phyloP scores from a whole-genome alignment of 2,113 vertebrate species.

The Microtus ochrogaster region DNA sequence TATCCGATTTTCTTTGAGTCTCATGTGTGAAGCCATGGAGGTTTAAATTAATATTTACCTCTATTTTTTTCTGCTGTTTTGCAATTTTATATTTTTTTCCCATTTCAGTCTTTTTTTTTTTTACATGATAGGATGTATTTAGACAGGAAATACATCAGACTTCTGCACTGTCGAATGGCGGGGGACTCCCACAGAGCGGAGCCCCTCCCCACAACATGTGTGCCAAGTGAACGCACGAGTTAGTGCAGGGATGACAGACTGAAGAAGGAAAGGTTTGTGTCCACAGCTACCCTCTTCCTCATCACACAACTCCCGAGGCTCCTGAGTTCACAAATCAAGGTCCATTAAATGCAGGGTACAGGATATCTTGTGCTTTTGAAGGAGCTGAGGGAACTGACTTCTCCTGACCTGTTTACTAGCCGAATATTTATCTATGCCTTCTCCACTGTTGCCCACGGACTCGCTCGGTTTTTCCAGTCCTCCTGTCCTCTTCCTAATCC shows the following conservation, averaged over 20 bases:
- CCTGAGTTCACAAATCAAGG: not conserved
- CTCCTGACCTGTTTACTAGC: not conserved
- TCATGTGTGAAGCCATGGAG: not conserved
- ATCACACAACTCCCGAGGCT: not conserved
- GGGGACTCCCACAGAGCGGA: not conserved
- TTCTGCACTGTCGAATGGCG: not conserved
- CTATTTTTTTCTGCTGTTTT: not conserved
- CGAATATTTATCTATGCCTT: not conserved
- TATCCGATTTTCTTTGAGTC: not conserved
- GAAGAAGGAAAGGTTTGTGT: not conserved
- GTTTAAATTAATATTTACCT: not conserved
- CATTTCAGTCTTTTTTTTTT: not conserved
- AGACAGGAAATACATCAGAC: not conserved
- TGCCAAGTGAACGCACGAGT: not conserved
- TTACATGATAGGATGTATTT: not conserved
- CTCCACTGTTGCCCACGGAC: constrained; percentile 7
- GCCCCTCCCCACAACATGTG: not conserved
- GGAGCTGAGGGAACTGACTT: not conserved
- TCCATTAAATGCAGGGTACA: not conserved
- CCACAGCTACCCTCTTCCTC: not conserved
- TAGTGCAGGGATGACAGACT: not conserved
- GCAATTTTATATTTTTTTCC: not conserved
- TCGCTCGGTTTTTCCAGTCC: constrained; percentile 51
- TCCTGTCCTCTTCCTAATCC: constrained; percentile 43
- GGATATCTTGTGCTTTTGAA: not conserved